These are phyloP conservation scores for Bubo blakistoni DNA, from an alignment of 2,113 vertebrate genomes.

Conservation along the genomic window DNA sequence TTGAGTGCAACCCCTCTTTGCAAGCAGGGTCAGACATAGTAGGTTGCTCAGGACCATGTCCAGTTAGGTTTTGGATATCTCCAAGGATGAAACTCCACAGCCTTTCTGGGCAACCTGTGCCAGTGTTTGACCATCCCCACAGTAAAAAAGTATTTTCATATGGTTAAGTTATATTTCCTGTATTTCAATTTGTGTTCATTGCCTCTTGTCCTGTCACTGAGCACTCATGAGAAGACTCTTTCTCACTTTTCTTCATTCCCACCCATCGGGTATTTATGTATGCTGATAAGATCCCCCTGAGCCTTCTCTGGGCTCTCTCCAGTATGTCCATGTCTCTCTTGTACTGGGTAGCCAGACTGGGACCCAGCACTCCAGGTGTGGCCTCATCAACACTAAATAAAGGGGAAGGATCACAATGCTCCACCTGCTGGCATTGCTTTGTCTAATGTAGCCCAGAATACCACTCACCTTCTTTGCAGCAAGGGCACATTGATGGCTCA, in stretches of 20 bases:
- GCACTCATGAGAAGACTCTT: background rate
- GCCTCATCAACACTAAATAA: background rate
- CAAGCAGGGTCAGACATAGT: rapidly evolving
- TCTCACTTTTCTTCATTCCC: background rate
- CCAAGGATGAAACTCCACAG: background rate
- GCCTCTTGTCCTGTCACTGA: background rate
- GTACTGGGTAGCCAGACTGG: background rate
- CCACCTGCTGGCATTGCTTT: background rate
- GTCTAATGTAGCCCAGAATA: background rate
- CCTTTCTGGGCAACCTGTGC: background rate
- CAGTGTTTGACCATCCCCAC: background rate
- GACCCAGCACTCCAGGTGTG: background rate
- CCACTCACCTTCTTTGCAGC: background rate
- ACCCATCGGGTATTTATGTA: background rate
- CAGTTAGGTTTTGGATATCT: background rate
- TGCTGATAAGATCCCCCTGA: background rate
- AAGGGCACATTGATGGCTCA: background rate
- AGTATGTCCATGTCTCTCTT: background rate
- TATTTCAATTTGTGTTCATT: background rate
- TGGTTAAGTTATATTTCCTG: background rate
- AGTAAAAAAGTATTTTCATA: background rate
- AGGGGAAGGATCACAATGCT: background rate
- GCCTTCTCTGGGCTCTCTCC: background rate
- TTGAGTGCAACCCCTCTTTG: background rate
- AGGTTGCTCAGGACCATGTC: background rate